Base-by-base conservation (phyloP, 2,797 vertebrate genomes). In the Tiaroga cobitis region DNA sequence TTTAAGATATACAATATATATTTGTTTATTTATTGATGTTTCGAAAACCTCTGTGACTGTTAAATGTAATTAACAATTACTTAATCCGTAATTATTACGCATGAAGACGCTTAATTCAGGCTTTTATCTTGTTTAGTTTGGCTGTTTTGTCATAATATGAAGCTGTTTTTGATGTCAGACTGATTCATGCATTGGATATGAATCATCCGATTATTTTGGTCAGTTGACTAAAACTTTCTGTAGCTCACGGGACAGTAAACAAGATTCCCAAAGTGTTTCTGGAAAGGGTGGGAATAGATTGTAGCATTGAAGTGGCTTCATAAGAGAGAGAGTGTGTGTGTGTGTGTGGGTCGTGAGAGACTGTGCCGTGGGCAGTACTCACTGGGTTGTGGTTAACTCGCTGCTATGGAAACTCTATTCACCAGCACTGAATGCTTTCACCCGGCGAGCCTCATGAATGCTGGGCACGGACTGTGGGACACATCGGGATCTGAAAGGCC, bases 341-440 rank as follows among this genome's bases (percentile, higher is more conserved):
- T 72, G 70, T 90, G 43, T 94, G 92, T 94, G 93, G 93, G 92
- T 93, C 95, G 95, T 94, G 95, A 94, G 93, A 90, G 88, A 91
- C 89, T 94, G 92, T 87, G 93, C 95, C 93, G 90, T 91, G 93
- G 95, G 94, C 95, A 93, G 4, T 93, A 94, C 89, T 96, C 94
- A 93, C 92, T 96, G 95, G 96, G 94, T 95, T 95, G 93, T 95
- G 96, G 95, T 95, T 96, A 96, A 96, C 95, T 89, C 90, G 95
- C 92, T 96, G 94, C 96, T 95, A 97, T 97, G 95, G 96, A 91
- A 97, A 98, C 96, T 93, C 94, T 95, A 93, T 96, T 96, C 90
- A 69, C 91, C 89, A 94, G 95, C 95, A 95, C 96, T 94, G 95
- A 94, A 94, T 95, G 93, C 97, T 97, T 96, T 96, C 95, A 96